Percentiles rank a stretch among this genome's conserved stretches.
Evolutionary conservation across 1,140 invertebrate genomes (phyloP).

Genomic region (Chionoecetes opilio): DNA sequence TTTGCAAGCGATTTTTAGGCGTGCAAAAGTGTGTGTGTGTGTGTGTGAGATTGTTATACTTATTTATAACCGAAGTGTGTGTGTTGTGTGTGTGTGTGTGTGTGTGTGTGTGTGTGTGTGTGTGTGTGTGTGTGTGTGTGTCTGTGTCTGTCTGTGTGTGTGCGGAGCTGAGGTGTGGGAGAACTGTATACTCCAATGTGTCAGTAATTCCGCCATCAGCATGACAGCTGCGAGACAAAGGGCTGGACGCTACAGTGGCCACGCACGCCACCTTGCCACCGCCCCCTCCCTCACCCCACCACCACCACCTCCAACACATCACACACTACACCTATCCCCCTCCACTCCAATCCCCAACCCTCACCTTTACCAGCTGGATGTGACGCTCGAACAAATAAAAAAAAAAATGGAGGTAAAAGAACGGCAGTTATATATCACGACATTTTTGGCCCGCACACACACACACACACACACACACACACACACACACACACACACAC

Average conservation of each 20-base stretch:
- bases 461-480: constrained; percentile 34
- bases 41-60: no score
- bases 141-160: no score
- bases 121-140: no score
- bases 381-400: neutral
- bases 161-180: neutral
- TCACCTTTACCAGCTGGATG: neutral
- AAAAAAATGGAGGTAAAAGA: neutral
- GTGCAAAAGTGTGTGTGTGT: no score
- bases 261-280: constrained; percentile 8
- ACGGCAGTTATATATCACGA: neutral
- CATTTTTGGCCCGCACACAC: neutral
- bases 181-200: neutral
- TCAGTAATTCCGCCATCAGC: constrained; percentile 44
- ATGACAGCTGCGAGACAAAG: constrained; percentile 51
- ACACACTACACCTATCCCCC: neutral
- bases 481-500: constrained; percentile 41
- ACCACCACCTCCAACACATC: neutral
- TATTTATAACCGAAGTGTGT: no score
- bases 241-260: neutral
- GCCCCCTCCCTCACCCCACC: neutral
- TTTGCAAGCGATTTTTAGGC: neutral
- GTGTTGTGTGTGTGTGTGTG: no score
- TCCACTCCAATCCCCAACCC: neutral
- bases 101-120: no score